Conservation (phyloP, 2,888 invertebrate species). For the Augochlorella aurata region DNA sequence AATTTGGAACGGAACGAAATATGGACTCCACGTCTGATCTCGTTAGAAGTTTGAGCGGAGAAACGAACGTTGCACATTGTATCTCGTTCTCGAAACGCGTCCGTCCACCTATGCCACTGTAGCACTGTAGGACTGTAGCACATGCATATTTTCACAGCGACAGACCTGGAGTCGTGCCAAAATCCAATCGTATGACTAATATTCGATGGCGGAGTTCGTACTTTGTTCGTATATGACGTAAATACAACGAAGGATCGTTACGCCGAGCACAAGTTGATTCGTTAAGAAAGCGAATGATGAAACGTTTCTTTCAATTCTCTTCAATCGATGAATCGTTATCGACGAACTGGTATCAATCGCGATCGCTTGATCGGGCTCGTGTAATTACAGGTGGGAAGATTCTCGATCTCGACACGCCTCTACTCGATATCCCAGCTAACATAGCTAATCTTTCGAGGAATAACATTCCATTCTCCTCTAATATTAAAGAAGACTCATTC, state of each 20-base stretch:
- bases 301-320: neutral
- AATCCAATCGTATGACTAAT: slow-evolving; percentile 62
- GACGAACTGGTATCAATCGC: slow-evolving; percentile 3
- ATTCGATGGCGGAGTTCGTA: slow-evolving; percentile 54
- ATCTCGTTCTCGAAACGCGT: neutral
- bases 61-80: neutral
- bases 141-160: slow-evolving; percentile 46
- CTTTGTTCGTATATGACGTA: slow-evolving; percentile 16
- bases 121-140: too few relatives aligned
- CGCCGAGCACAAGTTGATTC: slow-evolving; percentile 13
- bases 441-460: neutral
- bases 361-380: neutral
- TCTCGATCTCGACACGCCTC: neutral
- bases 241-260: neutral
- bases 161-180: slow-evolving; percentile 56
- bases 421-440: neutral
- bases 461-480: neutral
- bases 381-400: neutral
- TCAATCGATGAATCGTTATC: neutral
- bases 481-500: neutral
- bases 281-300: neutral
- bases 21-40: too few relatives aligned
- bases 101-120: neutral
- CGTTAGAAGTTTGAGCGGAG: neutral
- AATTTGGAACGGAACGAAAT: neutral